Evolutionary conservation across 1,140 invertebrate genomes (phyloP).

Genomic region (Tetraneura akinire): DNA sequence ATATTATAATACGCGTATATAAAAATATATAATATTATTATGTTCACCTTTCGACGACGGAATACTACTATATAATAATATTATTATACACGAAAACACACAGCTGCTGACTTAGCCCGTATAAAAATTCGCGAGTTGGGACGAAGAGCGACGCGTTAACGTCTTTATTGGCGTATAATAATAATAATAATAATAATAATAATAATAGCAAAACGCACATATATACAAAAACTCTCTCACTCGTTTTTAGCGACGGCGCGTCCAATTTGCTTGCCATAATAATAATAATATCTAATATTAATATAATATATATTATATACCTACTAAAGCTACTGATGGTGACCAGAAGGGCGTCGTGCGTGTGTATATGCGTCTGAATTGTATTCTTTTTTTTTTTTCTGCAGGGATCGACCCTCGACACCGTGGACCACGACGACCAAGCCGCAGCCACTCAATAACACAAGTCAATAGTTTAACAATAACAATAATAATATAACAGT

Average conservation of each 20-base stretch:
- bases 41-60: no score
- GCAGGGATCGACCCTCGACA: slow-evolving; percentile 20
- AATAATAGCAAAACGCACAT: slow-evolving; percentile 21
- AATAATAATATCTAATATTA: no score
- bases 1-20: no score
- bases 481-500: slow-evolving; percentile 44
- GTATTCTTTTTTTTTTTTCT: not conserved
- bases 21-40: no score
- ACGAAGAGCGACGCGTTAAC: slow-evolving; percentile 14
- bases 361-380: slow-evolving; percentile 6
- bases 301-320: not conserved
- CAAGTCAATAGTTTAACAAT: slow-evolving; percentile 46
- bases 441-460: slow-evolving; percentile 46
- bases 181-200: no score
- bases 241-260: not conserved
- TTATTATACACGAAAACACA: not conserved
- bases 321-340: not conserved
- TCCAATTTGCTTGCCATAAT: slow-evolving; percentile 28
- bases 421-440: not conserved
- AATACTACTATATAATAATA: not conserved
- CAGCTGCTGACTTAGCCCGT: slow-evolving; percentile 6
- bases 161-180: slow-evolving; percentile 40
- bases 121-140: not conserved
- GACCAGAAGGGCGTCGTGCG: slow-evolving; percentile 13
- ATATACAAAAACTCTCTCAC: not conserved